These are phyloP conservation scores for Zhuqinia jingwanae DNA, from an alignment of 2,888 invertebrate species.

Conservation along the genomic window DNA sequence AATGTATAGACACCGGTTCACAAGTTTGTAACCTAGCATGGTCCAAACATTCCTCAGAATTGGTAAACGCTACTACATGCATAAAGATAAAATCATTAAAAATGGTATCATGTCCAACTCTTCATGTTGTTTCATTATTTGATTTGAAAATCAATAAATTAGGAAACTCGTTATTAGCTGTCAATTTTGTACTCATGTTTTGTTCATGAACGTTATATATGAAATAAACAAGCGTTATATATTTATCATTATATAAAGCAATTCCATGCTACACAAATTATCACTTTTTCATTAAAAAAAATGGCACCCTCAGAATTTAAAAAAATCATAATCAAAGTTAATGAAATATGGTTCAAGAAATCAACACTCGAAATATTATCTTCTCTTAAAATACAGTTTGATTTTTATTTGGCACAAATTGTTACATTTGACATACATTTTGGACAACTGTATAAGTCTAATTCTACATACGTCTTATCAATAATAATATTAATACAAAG, in stretches of 20 bases:
- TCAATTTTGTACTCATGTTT: slow-evolving; percentile 26
- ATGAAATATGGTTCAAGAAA: no score
- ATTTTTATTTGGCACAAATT: slow-evolving; percentile 30
- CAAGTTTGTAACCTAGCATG: slow-evolving; percentile 99
- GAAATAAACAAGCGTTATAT: slow-evolving; percentile 38
- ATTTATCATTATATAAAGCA: slow-evolving; percentile 46
- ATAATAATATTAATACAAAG: slow-evolving; percentile 1
- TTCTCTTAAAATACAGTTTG: background rate
- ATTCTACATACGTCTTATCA: background rate
- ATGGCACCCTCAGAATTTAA: no score
- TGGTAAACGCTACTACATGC: slow-evolving; percentile 84
- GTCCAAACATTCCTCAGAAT: slow-evolving; percentile 98
- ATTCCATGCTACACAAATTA: no score
- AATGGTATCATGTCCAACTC: no score
- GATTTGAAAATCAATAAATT: no score
- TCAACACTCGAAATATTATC: no score
- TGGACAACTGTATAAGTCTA: no score
- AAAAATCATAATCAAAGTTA: no score
- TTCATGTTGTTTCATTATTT: no score
- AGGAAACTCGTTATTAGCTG: slow-evolving; percentile 40
- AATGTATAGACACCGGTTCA: slow-evolving; percentile 98
- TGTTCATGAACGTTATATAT: slow-evolving; percentile 31
- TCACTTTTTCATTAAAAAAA: no score
- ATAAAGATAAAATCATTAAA: slow-evolving; percentile 6
- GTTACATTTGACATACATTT: slow-evolving; percentile 4